A percentile compares a stretch with the other conserved stretches of the same genome.
Conservation (phyloP, 2,888 invertebrate species). For the Peribatodes rhomboidaria region DNA sequence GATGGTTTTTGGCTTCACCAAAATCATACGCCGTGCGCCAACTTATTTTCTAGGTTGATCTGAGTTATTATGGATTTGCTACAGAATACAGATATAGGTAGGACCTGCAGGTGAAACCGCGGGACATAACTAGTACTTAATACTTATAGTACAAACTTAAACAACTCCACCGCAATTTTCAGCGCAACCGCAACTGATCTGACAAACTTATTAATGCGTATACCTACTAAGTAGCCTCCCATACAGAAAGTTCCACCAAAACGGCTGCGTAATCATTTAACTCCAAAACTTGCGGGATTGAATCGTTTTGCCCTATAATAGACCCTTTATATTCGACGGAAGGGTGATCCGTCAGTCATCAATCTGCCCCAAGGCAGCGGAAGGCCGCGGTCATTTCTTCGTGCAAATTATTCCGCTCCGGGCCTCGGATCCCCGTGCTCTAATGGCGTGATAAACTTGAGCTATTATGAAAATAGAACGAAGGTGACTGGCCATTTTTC, state of each 20-base stretch:
- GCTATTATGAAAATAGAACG: conserved; percentile 4
- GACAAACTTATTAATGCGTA: not conserved
- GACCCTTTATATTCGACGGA: conserved; percentile 47
- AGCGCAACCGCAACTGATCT: not conserved
- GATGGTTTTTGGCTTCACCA: too few relatives aligned
- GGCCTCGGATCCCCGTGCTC: conserved; percentile 36
- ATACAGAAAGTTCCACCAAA: conserved; percentile 24
- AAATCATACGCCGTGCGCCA: too few relatives aligned
- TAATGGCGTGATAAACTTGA: conserved; percentile 25
- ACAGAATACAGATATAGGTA: too few relatives aligned
- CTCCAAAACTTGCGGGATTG: conserved; percentile 38
- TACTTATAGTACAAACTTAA: too few relatives aligned
- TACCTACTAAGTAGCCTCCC: not conserved
- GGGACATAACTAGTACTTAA: too few relatives aligned
- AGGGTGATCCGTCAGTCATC: conserved; percentile 55
- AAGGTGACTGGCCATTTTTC: not conserved
- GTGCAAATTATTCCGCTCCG: conserved; percentile 50
- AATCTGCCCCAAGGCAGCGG: conserved; percentile 46
- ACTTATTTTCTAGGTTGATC: too few relatives aligned
- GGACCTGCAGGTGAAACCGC: too few relatives aligned
- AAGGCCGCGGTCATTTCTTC: conserved; percentile 42
- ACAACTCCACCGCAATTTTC: not conserved
- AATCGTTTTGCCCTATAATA: conserved; percentile 46
- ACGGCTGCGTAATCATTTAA: conserved; percentile 43
- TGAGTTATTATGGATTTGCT: too few relatives aligned